These are phyloP conservation scores for Ganaspis brasiliensis DNA, from an alignment of 2,888 invertebrate species.

Conservation along the genomic window DNA sequence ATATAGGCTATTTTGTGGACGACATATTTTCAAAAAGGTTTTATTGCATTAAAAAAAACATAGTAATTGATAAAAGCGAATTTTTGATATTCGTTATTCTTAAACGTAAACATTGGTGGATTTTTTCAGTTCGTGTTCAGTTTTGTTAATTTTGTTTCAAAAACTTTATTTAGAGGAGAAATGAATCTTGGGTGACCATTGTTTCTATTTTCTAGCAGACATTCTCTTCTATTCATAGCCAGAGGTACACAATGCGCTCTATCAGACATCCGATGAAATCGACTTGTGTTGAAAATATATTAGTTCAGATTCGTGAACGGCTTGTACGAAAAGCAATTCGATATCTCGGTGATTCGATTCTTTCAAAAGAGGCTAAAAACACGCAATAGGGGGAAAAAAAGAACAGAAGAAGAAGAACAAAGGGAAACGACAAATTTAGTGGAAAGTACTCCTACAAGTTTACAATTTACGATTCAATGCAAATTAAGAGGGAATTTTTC, in stretches of 20 bases:
- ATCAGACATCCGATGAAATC: conserved; percentile 65
- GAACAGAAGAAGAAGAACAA: conserved; percentile 46
- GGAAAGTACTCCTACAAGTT: background rate
- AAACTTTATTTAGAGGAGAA: background rate
- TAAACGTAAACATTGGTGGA: too few relatives aligned
- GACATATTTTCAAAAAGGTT: background rate
- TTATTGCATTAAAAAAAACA: background rate
- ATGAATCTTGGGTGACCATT: conserved; percentile 2
- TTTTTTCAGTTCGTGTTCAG: too few relatives aligned
- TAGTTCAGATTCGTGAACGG: conserved; percentile 70
- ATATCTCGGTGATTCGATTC: conserved; percentile 54
- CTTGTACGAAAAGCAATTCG: conserved; percentile 66
- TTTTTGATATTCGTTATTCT: background rate
- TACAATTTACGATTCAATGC: conserved; percentile 10
- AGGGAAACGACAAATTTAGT: background rate
- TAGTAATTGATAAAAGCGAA: background rate
- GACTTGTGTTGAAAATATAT: conserved; percentile 73
- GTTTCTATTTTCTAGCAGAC: conserved; percentile 8
- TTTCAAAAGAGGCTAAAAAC: background rate
- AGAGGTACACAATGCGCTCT: conserved; percentile 69
- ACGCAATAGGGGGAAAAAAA: background rate
- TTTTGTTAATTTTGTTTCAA: too few relatives aligned
- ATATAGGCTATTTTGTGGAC: background rate
- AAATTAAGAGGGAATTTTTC: background rate
- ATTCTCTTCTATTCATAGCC: conserved; percentile 63